Base-by-base conservation (phyloP, 2,113 vertebrate species). In the Neofelis nebulosa region DNA sequence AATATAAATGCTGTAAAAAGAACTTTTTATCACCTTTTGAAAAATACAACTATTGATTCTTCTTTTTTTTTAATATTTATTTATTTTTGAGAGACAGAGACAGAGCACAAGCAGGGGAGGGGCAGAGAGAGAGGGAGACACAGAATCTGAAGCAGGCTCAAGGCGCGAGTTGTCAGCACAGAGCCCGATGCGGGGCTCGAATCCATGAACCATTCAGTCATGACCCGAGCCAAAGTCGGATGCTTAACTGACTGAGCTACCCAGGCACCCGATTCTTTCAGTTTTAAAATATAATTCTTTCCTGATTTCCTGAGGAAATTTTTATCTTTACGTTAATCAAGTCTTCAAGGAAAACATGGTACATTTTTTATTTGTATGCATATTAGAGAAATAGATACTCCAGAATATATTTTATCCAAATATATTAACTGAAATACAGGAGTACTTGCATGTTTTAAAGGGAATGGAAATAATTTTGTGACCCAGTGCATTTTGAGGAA, bases 331-430 rank as follows among this genome's bases (percentile, higher is more conserved):
- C 4, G 27, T 45, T 96, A 94, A 78, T 96, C 33, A 83, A 1
- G 4, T 78, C 57, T 85, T 97, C n/a, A 76, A 96, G 90, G 61
- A 73, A 95, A 91, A 80, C 41, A 61, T 74, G 15, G 55, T 48
- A 1, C 25, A 52, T 81, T 95, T 80, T 23, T 38, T 52, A 94
- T 74, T 93, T 95, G 8, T 88, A 27, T 93, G 19, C 63, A 36
- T 82, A 38, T 45, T 81, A 63, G 57, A 96, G 36, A 92, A 95
- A 79, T 48, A 79, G 88, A 52, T 10, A 50, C 3, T 29, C 31
- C 33, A 45, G 68, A 73, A 95, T 52, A 63, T 91, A 83, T 80
- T 89, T 92, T 81, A 65, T 65, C n/a, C 73, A 57, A 73, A 63
- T 82, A 68, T 68, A 23, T 68, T 89, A 31, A 68, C 41, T 90